Evolutionary conservation across 2,888 invertebrate species (phyloP).

Genomic region (Galerucella pusilla): DNA sequence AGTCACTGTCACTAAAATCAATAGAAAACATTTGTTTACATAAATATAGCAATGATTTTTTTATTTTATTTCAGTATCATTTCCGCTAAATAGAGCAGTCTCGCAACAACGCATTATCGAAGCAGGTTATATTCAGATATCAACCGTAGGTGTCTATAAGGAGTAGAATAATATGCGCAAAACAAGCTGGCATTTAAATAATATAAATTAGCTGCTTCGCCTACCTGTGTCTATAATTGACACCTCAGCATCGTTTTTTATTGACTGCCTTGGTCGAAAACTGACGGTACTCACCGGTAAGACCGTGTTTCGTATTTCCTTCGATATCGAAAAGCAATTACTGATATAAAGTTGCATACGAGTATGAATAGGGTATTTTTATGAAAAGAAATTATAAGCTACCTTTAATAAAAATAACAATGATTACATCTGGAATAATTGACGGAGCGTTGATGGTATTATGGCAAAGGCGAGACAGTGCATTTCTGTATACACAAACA

Average conservation of each 20-base stretch:
- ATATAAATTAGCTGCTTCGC: conserved; percentile 60
- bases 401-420: background rate
- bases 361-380: conserved; percentile 1
- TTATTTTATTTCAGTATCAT: background rate
- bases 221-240: conserved; percentile 55
- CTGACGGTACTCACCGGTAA: conserved; percentile 19
- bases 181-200: conserved; percentile 63
- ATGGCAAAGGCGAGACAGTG: background rate
- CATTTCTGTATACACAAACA: background rate
- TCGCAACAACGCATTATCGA: conserved; percentile 37
- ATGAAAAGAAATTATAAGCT: background rate
- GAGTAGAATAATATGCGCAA: conserved; percentile 63
- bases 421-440: background rate
- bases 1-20: no score
- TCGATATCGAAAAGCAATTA: conserved; percentile 7
- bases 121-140: conserved; percentile 54
- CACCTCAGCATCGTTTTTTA: conserved; percentile 44
- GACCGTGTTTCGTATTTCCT: background rate
- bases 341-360: background rate
- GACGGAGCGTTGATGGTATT: background rate
- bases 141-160: conserved; percentile 57
- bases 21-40: no score
- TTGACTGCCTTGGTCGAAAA: conserved; percentile 32
- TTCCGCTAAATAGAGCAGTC: conserved; percentile 9
- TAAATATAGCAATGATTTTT: no score